A percentile compares a stretch with the other conserved stretches of the same genome.
Evolutionary conservation across 1,140 invertebrate genomes (phyloP).

Genomic region (Planococcus citri): DNA sequence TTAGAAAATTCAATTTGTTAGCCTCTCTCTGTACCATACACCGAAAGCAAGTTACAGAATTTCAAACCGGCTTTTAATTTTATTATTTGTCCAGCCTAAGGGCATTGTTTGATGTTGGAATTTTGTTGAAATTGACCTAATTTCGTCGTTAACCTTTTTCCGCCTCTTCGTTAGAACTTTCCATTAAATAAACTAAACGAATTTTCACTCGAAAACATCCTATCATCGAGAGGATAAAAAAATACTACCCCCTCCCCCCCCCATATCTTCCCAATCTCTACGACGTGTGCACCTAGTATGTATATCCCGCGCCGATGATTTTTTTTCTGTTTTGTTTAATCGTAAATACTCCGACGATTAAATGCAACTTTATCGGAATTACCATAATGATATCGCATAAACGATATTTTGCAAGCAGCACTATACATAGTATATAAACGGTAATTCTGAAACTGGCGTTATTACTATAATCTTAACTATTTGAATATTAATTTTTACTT

Average conservation of each 20-base stretch:
- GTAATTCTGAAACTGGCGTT: too few relatives aligned
- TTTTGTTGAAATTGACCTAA: not conserved
- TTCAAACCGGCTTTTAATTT: conserved; percentile 3
- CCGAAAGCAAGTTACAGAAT: not conserved
- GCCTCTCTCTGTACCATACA: too few relatives aligned
- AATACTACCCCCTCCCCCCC: too few relatives aligned
- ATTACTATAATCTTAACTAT: not conserved
- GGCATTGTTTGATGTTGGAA: conserved; percentile 6
- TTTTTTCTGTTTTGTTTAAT: too few relatives aligned
- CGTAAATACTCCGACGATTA: not conserved
- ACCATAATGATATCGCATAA: not conserved
- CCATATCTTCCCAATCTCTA: too few relatives aligned
- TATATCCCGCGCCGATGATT: too few relatives aligned
- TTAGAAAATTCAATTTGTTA: conserved; percentile 1
- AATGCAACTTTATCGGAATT: not conserved
- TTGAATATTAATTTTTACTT: conserved; percentile 8
- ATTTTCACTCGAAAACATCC: not conserved
- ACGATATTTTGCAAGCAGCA: too few relatives aligned
- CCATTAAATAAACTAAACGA: not conserved
- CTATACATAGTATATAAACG: too few relatives aligned
- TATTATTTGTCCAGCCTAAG: not conserved
- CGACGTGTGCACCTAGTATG: too few relatives aligned
- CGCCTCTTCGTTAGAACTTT: not conserved
- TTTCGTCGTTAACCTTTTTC: conserved; percentile 3
- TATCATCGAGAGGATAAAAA: not conserved